Evolutionary conservation across 2,113 vertebrate genomes (phyloP).

Genomic region (Nyctereutes procyonoides): DNA sequence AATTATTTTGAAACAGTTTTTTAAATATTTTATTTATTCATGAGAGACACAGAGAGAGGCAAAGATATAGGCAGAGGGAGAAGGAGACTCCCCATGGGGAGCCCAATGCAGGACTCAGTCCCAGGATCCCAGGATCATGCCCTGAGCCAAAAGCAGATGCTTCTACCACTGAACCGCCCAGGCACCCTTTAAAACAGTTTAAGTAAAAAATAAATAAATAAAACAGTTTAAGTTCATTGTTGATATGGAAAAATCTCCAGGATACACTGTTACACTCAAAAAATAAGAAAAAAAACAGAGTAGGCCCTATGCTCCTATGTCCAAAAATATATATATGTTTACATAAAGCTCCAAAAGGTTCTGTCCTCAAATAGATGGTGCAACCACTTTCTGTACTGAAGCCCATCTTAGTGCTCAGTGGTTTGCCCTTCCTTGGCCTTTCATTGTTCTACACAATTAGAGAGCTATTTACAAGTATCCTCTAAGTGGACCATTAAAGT

Average conservation of each 20-base stretch:
- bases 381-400: neutral
- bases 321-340: neutral
- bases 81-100: too few relatives aligned
- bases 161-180: too few relatives aligned
- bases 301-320: neutral
- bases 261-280: constrained; percentile 10
- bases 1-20: constrained; percentile 26
- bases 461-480: neutral
- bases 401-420: neutral
- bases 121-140: too few relatives aligned
- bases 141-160: too few relatives aligned
- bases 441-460: neutral
- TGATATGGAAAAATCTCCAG: neutral
- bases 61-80: too few relatives aligned
- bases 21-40: too few relatives aligned
- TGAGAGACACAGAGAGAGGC: too few relatives aligned
- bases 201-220: neutral
- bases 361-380: neutral
- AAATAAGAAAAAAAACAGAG: neutral
- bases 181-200: too few relatives aligned
- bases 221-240: neutral
- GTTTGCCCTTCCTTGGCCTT: neutral
- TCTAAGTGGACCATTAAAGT: neutral
- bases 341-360: neutral
- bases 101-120: too few relatives aligned